Base-by-base conservation (phyloP, 1,140 invertebrate species). In the Eulimnadia texana region DNA sequence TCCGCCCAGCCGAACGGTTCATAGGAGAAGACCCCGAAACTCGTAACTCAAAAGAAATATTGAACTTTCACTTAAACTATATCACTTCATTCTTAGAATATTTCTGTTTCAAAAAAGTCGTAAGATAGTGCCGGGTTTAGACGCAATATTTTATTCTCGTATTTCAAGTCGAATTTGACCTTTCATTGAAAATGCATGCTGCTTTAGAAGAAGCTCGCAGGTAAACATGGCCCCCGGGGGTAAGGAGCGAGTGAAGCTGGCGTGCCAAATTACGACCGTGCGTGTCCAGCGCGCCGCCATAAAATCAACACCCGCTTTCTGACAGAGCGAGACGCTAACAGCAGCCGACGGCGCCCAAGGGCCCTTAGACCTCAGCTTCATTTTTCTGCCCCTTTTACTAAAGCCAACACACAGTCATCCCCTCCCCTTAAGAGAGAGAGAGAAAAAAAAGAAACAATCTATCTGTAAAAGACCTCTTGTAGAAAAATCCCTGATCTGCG, bases 161-260 rank as follows among this genome's bases (percentile, higher is more conserved):
- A 16, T 42, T 42, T 42, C 33, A 42, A 42, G 33, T 42, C 33
- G 16, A 9, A 42, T 42, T 42, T 42, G 33, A 6, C 16, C 16
- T 16, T 42, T 42, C 16, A 9, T 9, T 42, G 6, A 16, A 42
- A 42, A 42, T 16, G 33, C 33, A 42, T 42, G 16, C 6, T 6
- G 33, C 33, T 9, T 42, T 42, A 42, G 33, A 42, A 42, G 33
- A 16, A 16, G 16, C 33, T 42, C 6, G 33, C 33, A 42, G 33
- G 33, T 42, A 42, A 42, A 42, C 33, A 42, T 42, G 33, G 33
- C 33, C 33, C 16, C 20, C 25, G 52, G 20, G 20, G 52, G 20
- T 23, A 20, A 54, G 25, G 52, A 3, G 20, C 20, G 71, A 11
- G 70, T 67, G 20, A 64, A 60, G 52, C 25, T 57, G 33, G 55